Conservation (phyloP, 2,888 invertebrate species). For the Cremastobaeus sp. region DNA sequence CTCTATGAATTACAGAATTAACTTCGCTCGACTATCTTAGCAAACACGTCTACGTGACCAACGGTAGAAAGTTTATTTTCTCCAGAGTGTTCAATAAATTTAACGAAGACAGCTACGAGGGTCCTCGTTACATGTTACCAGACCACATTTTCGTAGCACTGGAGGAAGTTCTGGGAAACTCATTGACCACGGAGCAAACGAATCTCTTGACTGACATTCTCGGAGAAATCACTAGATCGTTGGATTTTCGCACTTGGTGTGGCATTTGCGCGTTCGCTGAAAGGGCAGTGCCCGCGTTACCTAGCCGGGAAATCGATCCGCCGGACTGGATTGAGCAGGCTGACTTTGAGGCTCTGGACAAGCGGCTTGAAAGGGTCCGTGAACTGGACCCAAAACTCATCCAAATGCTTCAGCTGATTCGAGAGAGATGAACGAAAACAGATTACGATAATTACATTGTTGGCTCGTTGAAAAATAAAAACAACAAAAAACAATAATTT, state of each 20-base stretch:
- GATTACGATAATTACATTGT: too few species aligned
- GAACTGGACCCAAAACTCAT: conserved; percentile 63
- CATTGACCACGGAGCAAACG: conserved; percentile 80
- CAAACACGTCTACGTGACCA: conserved; percentile 80
- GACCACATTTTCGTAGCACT: conserved; percentile 73
- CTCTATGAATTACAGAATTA: conserved; percentile 80
- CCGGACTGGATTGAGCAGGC: conserved; percentile 76
- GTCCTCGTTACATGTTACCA: conserved; percentile 64
- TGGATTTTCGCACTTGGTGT: conserved; percentile 88
- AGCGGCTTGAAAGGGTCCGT: conserved; percentile 62
- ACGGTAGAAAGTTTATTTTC: conserved; percentile 71
- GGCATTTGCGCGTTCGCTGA: conserved; percentile 89
- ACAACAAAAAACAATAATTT: background rate
- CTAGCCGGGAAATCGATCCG: conserved; percentile 83
- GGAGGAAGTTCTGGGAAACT: conserved; percentile 83
- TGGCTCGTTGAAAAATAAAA: conserved; percentile 6
- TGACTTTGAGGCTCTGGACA: conserved; percentile 72
- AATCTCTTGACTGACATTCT: conserved; percentile 79
- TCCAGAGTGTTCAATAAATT: conserved; percentile 68
- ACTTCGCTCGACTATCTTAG: conserved; percentile 86
- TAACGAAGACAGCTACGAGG: conserved; percentile 69
- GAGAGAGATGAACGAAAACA: conserved; percentile 60
- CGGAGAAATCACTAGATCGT: conserved; percentile 77
- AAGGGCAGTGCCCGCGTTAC: conserved; percentile 82
- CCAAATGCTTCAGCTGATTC: conserved; percentile 68